Base-by-base conservation (phyloP, 2,888 invertebrate species). In the Oegoconia quadripuncta region DNA sequence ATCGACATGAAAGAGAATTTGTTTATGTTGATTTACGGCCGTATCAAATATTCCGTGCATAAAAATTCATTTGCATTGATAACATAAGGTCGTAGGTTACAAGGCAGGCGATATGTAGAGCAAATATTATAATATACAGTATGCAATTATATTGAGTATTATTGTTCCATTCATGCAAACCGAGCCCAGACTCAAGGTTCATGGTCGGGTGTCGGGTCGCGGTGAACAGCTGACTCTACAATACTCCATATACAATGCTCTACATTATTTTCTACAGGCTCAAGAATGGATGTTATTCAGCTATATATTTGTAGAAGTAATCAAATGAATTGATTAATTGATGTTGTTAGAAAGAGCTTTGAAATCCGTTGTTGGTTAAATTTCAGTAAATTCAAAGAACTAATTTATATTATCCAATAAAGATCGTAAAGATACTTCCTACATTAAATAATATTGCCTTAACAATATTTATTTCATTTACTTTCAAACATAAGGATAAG, bases 141-240 rank as follows among this genome's bases (percentile, higher is more conserved):
- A 53, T 55, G 52, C 47, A 39, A 59, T 60, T 66, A 72, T 64
- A 70, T 72, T 64, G 60, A 63, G 52, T 59, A 57, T 65, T 59
- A 66, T 73, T 74, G 71, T 77, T 75, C 65, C 77, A 72, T 74
- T 74, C 67, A 75, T 62, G 52, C 55, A 50, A 50, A 39, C 46
- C 56, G 56, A 48, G 50, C 49, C 60, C 50, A 59, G 63, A 72
- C 71, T 74, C 75, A 74, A 63, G 72, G 76, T 35, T 40, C 44
- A 29, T 13, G 44, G 40, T 12, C 39, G 36, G 37, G 37, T 40
- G 63, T 70, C 70, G 50, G 52, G 46, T 65, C 52, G 56, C 59
- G 37, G 36, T 47, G 39, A 63, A 67, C 73, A 76, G 76, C 77
- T 73, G 74, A 77, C 68, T 67, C 44, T 46, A 56, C 59, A 28